Base-by-base conservation (phyloP, 2,113 vertebrate genomes). In the Istiophorus platypterus region DNA sequence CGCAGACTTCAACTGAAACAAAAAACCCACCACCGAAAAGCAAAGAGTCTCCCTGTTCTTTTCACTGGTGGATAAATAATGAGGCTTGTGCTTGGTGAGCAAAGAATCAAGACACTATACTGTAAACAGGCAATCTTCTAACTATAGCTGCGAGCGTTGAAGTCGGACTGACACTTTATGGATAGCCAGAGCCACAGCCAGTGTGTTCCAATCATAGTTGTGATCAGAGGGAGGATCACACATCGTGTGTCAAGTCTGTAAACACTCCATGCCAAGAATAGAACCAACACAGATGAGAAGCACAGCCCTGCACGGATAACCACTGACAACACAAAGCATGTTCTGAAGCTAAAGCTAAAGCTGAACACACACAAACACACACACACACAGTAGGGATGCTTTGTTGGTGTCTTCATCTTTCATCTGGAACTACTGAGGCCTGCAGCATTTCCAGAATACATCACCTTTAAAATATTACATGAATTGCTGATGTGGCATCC, bases 201-300 rank as follows among this genome's bases (percentile, higher is more conserved):
- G 72, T 73, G 57, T 56, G 72, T 62, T 74, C 71, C 78, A 72
- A 78, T 84, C 79, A 82, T n/a, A 61, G 76, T 64, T 69, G 72
- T 79, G 88, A 91, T 92, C 89, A 90, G 76, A 82, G 80, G 84
- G 81, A 81, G 42, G 74, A 85, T 85, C 72, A 85, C 76, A 85
- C 52, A 85, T 58, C 71, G n/a, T 68, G 64, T 57, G 70, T 78
- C 15, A 13, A 66, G 66, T 76, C 72, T 75, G 42, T 74, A 76
- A 86, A 87, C 78, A 82, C 58, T 27, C 63, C 72, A 34, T 88
- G 58, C 73, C 34, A 65, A 51, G 52, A 85, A 78, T 0, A 62
- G 15, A 24, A 66, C 20, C 65, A 65, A 34, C 57, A 52, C 9
- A 17, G 41, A 57, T 2, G 2, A 31, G 61, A 51, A 7, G 13